Percentiles rank a stretch among this genome's conserved stretches.
Evolutionary conservation across 1,140 invertebrate species (phyloP).

Genomic region (Babylonia areolata): DNA sequence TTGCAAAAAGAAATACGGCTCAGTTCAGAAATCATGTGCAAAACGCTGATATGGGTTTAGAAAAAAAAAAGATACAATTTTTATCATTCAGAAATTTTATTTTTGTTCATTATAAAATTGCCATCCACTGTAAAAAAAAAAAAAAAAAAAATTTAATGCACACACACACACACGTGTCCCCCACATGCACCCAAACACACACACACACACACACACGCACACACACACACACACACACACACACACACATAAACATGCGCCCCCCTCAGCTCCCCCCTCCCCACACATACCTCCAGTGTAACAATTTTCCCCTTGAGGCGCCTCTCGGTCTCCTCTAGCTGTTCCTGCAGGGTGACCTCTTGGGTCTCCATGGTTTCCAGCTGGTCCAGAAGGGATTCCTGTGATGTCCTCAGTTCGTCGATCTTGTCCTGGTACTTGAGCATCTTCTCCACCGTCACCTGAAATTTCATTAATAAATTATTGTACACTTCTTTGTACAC

Average conservation of each 20-base stretch:
- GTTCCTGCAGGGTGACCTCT: slow-evolving; percentile 63
- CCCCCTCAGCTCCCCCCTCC: too few species aligned
- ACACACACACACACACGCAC: not conserved
- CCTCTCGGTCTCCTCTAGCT: slow-evolving; percentile 61
- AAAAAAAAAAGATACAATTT: too few species aligned
- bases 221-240: not conserved
- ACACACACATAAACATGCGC: not conserved
- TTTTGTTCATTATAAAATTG: too few species aligned
- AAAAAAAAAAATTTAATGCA: too few species aligned
- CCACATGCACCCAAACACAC: not conserved
- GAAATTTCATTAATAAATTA: too few species aligned
- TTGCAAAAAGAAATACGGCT: too few species aligned
- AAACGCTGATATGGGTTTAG: too few species aligned
- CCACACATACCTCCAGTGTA: slow-evolving; percentile 52
- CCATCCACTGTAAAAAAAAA: too few species aligned
- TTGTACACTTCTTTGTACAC: too few species aligned
- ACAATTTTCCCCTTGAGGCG: slow-evolving; percentile 60
- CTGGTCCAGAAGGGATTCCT: slow-evolving; percentile 63
- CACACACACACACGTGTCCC: not conserved
- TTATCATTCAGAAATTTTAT: too few species aligned
- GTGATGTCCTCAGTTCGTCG: slow-evolving; percentile 60
- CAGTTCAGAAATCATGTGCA: too few species aligned
- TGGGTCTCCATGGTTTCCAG: slow-evolving; percentile 65
- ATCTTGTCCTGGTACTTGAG: slow-evolving; percentile 63
- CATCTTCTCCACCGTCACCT: slow-evolving; percentile 58